Percentiles rank a stretch among this genome's conserved stretches.
These are phyloP conservation scores for Synaphobranchus kaupii DNA, from an alignment of 2,797 vertebrate genomes.

Conservation along the genomic window DNA sequence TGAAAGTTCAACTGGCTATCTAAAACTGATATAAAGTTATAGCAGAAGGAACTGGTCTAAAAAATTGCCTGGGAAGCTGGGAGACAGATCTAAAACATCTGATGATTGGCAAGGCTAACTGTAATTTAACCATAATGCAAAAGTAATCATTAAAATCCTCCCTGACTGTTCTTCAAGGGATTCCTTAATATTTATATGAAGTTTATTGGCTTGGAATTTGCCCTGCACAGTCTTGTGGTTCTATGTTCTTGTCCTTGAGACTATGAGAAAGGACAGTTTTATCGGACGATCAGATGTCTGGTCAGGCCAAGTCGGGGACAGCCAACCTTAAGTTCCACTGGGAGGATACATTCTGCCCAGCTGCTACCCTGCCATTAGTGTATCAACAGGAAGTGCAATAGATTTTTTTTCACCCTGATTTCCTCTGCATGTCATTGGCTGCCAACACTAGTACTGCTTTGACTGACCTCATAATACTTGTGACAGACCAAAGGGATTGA, in stretches of 20 bases:
- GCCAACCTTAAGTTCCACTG: slow-evolving; percentile 33
- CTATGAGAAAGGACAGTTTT: slow-evolving; percentile 24
- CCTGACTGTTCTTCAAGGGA: neutral
- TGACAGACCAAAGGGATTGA: neutral
- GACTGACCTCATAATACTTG: neutral
- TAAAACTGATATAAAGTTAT: neutral
- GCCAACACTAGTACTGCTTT: slow-evolving; percentile 46
- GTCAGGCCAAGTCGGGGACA: slow-evolving; percentile 43
- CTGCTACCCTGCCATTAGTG: slow-evolving; percentile 56
- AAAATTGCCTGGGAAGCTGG: neutral
- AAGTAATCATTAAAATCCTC: neutral
- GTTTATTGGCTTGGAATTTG: slow-evolving; percentile 1
- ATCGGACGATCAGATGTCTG: slow-evolving; percentile 42
- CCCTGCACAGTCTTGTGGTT: neutral
- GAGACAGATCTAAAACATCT: slow-evolving; percentile 2
- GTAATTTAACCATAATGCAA: neutral
- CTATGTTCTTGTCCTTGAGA: neutral
- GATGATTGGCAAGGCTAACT: neutral
- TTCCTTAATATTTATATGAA: neutral
- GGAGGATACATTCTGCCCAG: slow-evolving; percentile 33
- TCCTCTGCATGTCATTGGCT: slow-evolving; percentile 52
- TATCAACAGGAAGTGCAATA: slow-evolving; percentile 58
- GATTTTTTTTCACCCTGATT: slow-evolving; percentile 58
- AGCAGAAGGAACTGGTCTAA: slow-evolving; percentile 9
- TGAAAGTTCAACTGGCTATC: neutral